Evolutionary conservation across 2,888 invertebrate species (phyloP).

Genomic region (Dioctria linearis): DNA sequence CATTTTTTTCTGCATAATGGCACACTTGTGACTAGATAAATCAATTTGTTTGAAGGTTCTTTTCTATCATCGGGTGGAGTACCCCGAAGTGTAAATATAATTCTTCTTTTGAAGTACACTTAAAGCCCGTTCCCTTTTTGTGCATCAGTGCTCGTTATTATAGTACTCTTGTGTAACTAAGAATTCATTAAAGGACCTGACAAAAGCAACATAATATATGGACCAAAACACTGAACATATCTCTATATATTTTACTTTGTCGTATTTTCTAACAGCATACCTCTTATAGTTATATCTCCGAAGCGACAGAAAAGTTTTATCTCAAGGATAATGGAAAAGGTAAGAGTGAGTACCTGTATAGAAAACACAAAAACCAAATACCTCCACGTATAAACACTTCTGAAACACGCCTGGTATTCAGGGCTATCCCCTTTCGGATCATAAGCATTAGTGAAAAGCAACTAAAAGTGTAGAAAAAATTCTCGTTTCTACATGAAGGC

Average conservation of each 20-base stretch:
- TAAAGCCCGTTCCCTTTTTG: background rate
- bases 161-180: background rate
- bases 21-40: too few species aligned
- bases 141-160: background rate
- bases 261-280: background rate
- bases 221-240: background rate
- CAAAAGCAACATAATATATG: background rate
- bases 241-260: too few species aligned
- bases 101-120: background rate
- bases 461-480: slow-evolving; percentile 1
- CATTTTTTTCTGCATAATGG: too few species aligned
- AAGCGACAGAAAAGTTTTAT: background rate
- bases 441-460: slow-evolving; percentile 5
- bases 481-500: background rate
- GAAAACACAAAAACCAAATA: background rate
- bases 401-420: background rate
- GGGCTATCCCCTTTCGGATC: background rate
- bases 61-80: too few species aligned
- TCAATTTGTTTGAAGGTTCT: too few species aligned
- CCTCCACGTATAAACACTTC: background rate
- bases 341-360: background rate
- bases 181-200: slow-evolving; percentile 8
- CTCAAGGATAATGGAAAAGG: background rate
- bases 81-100: too few species aligned
- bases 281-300: background rate